phyloP scores from a whole-genome alignment of 1,140 invertebrate genomes.

The Armadillidium nasatum region DNA sequence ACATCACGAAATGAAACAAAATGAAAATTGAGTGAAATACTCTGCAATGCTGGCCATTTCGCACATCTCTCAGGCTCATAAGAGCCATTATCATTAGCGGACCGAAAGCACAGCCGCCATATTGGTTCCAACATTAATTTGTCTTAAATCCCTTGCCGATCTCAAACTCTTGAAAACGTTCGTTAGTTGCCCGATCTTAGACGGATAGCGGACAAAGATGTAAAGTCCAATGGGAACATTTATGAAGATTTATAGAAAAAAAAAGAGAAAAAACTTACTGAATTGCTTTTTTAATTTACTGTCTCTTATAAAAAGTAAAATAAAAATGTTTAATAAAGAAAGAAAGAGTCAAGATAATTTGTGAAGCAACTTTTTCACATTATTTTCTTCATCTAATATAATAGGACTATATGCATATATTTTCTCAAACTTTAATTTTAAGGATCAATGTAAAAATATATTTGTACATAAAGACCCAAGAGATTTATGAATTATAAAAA shows the following conservation, averaged over 20 bases:
- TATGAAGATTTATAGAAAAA: conserved; percentile 11
- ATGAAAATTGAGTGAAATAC: conserved; percentile 25
- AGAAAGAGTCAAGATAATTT: neutral
- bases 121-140: conserved; percentile 44
- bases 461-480: too few relatives aligned
- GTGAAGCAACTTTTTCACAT: too few relatives aligned
- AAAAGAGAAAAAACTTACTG: neutral
- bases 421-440: too few relatives aligned
- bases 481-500: neutral
- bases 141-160: conserved; percentile 39
- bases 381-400: too few relatives aligned
- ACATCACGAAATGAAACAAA: conserved; percentile 20
- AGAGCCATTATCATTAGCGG: conserved; percentile 43
- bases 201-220: conserved; percentile 1
- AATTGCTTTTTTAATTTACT: neutral
- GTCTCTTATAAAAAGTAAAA: conserved; percentile 1
- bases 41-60: conserved; percentile 26
- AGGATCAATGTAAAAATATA: too few relatives aligned
- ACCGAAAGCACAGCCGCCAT: conserved; percentile 40
- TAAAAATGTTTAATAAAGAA: neutral
- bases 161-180: conserved; percentile 19
- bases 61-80: conserved; percentile 34
- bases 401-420: too few relatives aligned
- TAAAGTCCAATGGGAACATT: neutral
- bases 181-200: neutral